Base-by-base conservation (phyloP, 2,888 invertebrate genomes). In the Cheilosia grossa region DNA sequence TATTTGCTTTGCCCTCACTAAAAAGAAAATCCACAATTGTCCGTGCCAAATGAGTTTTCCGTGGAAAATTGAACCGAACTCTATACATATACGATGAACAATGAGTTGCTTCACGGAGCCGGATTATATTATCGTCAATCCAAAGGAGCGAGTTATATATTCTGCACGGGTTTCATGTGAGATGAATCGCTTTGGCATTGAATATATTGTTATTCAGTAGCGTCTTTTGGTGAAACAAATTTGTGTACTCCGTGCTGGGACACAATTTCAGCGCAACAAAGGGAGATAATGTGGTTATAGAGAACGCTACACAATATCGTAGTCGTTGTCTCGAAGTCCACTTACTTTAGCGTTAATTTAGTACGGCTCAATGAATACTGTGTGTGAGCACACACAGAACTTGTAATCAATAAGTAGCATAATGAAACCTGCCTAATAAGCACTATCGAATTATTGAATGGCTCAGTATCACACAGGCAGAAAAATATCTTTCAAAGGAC, bases 401-500 rank as follows among this genome's bases (percentile, higher is more conserved):
- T 10, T 13, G 53, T 69, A 70, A 78, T 69, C 69, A 53, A 63
- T 69, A 78, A 78, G 69, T 63, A 78, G 78, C 63, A 33, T 56
- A 53, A 63, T 69, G 78, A 27, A 53, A 78, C 69, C 63, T 70
- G 63, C 69, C 49, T 78, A 78, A 78, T 78, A 70, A 53, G 78
- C 69, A 78, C 78, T 70, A 70, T 70, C 78, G 61, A 63, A 27
- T 70, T 61, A 77, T 77, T 77, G 77, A 77, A 53, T 47, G 53
- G 58, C 17, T 74, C 15, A 44, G 15, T 56, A 19, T 17, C 47
- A 66, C 37, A 58, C 64, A 66, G 37, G 66, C 58, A 59, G 69
- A 77, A 77, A 47, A 59, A 77, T 59, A 67, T 69, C 53, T 33
- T 30, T 56, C 69, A 78, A 49, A 69, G 64, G 56, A 69, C 59